Evolutionary conservation across 2,113 vertebrate species (phyloP), one percentile per base, ranked within the genome.

Genomic region (Furnarius figulus): DNA sequence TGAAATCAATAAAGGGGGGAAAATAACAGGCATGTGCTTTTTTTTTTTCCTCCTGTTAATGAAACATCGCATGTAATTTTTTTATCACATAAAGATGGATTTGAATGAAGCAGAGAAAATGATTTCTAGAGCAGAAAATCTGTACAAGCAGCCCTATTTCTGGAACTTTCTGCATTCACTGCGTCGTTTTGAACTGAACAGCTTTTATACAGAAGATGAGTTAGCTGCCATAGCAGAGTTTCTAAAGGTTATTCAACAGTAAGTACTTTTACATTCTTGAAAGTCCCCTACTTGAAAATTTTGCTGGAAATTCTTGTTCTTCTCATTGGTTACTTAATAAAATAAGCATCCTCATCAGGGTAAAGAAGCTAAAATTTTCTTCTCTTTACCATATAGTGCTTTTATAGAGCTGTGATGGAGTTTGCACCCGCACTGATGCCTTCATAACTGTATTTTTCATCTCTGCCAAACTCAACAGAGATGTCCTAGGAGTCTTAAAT

Each of bases 141-240:
- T 98, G 22, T 96, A 97, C n/a, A 95, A 91, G 21, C 96, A 98
- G 53, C 94, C 96, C 6, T 87, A 95, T 13, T 21, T 98, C 61
- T 98, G 98, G 98, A 92, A 97, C 21, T 77, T 98, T 50, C 94
- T 98, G 1, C 90, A 61, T 49, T 95, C 67, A 1, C 65, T 98
- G 25, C 97, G 97, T 24, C 46, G 10, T 9, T 56, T 98, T 19
- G 33, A 63, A 9, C 8, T 5, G 6, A 42, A 35, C 9, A 19
- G 1, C 2, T 31, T 80, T 75, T 49, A 31, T 31, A 6, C 30
- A 24, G 81, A 91, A 49, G 91, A 96, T 1, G 56, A 52, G 1
- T 5, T 97, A 25, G 33, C 10, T 6, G 5, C 14, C 0, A 4
- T 66, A 21, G 35, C 13, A 18, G 23, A 82, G 16, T 81, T 97